Conservation (phyloP, 2,113 vertebrate genomes). For the Eptatretus burgeri region DNA sequence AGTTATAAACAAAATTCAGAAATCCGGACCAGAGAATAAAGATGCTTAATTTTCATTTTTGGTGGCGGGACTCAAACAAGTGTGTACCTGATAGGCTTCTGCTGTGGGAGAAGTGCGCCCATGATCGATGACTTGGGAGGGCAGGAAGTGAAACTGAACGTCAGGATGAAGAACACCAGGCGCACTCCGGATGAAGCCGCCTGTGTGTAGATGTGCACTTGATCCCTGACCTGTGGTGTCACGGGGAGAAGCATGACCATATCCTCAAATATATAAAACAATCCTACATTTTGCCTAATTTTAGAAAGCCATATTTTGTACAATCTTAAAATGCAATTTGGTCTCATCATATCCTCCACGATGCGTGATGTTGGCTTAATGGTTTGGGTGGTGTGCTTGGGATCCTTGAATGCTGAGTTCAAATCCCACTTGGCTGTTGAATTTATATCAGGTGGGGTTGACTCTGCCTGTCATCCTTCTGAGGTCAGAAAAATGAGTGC, state of each 20-base stretch:
- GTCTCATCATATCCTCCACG: no score
- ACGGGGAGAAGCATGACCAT: background rate
- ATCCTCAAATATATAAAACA: background rate
- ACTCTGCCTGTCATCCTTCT: no score
- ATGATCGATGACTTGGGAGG: conserved; percentile 77
- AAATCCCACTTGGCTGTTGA: no score
- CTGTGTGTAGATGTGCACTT: conserved; percentile 61
- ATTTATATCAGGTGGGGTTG: no score
- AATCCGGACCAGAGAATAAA: conserved; percentile 6
- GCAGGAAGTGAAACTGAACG: conserved; percentile 86
- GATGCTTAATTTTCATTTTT: background rate
- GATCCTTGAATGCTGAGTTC: no score
- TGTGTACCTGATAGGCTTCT: conserved; percentile 62
- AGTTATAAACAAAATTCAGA: no score
- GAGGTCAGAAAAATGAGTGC: no score
- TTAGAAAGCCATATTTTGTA: no score
- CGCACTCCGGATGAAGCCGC: conserved; percentile 60
- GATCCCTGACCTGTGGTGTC: conserved; percentile 36
- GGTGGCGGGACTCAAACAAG: background rate
- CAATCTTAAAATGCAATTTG: no score
- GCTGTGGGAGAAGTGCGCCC: conserved; percentile 32
- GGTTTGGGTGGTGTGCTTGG: no score
- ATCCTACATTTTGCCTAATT: no score
- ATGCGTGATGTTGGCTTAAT: no score
- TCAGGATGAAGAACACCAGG: conserved; percentile 42